These are phyloP conservation scores for Euleptes europaea DNA, from an alignment of 2,113 vertebrate genomes.

Conservation along the genomic window DNA sequence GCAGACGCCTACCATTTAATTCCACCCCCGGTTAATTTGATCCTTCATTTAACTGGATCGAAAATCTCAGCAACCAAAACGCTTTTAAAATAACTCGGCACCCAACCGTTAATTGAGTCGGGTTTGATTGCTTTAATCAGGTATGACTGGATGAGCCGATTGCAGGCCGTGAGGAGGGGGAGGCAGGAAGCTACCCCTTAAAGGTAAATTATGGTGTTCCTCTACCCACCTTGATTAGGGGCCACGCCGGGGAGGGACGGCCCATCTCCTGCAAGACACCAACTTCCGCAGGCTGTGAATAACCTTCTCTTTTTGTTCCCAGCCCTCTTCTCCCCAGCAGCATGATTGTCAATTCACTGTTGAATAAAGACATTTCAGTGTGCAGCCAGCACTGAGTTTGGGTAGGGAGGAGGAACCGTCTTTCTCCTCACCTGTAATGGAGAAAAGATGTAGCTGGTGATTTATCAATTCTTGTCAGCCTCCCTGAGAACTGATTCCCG, in stretches of 20 bases:
- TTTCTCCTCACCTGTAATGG: background rate
- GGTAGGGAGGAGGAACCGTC: background rate
- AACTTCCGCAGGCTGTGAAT: background rate
- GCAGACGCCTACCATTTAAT: background rate
- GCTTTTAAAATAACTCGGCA: background rate
- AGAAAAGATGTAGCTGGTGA: background rate
- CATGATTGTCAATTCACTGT: background rate
- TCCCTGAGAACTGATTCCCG: background rate
- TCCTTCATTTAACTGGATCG: constrained; percentile 40
- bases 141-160: background rate
- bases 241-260: fast-evolving
- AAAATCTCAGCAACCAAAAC: background rate
- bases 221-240: background rate
- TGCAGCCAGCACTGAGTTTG: background rate
- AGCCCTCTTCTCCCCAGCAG: background rate
- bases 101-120: constrained; percentile 21
- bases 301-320: background rate
- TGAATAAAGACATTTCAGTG: background rate
- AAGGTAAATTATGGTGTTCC: background rate
- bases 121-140: background rate
- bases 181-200: background rate
- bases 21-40: background rate
- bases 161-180: background rate
- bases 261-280: background rate
- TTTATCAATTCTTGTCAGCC: background rate